A percentile compares a stretch with the other conserved stretches of the same genome.
Evolutionary conservation across 2,888 invertebrate genomes (phyloP).

Genomic region (Masnerella sp.): DNA sequence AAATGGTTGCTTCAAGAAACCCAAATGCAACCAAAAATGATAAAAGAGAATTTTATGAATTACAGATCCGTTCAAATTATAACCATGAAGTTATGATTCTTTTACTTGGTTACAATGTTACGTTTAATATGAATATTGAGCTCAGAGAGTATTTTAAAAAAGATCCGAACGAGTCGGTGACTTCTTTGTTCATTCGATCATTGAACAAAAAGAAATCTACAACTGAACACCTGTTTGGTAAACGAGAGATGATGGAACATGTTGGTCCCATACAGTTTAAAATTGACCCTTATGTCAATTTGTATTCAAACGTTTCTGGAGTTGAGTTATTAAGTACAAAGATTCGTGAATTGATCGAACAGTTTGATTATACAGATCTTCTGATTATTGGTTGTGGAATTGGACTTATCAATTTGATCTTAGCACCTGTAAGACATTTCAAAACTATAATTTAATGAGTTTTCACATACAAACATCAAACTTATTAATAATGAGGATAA

Average conservation of each 20-base stretch:
- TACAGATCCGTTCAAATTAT: constrained; percentile 33
- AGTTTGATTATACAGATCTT: constrained; percentile 16
- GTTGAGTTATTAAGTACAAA: constrained; percentile 31
- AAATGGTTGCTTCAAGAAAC: constrained; percentile 32
- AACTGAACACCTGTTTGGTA: constrained; percentile 24
- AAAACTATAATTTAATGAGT: no score
- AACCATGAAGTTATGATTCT: constrained; percentile 35
- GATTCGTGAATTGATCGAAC: constrained; percentile 21
- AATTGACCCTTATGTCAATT: constrained; percentile 22
- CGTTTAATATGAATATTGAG: constrained; percentile 6
- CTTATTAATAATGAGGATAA: no score
- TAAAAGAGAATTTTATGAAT: constrained; percentile 38
- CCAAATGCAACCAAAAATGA: constrained; percentile 16
- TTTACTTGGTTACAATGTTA: constrained; percentile 33
- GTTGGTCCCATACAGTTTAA: constrained; percentile 23
- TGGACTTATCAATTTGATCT: constrained; percentile 37
- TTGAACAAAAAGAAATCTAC: background rate
- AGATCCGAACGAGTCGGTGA: background rate
- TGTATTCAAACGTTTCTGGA: constrained; percentile 45
- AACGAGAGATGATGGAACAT: constrained; percentile 14
- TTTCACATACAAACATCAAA: no score
- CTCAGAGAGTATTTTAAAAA: constrained; percentile 3
- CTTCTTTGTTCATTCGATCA: constrained; percentile 18
- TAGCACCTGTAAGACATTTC: constrained; percentile 38
- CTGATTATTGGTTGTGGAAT: constrained; percentile 42